Evolutionary conservation across 2,888 invertebrate species (phyloP).

Genomic region (Hybos culiciformis): DNA sequence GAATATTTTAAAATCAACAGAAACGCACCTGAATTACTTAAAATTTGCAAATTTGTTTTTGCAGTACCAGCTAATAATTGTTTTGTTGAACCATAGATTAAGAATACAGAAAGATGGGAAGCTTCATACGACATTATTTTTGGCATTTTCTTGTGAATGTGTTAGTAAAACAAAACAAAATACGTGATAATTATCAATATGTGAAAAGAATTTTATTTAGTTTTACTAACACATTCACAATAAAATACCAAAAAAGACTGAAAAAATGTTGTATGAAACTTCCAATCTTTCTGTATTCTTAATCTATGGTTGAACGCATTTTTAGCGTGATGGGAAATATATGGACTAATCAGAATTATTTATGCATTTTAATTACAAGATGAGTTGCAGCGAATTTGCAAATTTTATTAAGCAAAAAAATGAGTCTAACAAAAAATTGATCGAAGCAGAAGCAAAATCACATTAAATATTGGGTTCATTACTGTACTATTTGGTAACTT

Average conservation of each 20-base stretch:
- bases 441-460: background rate
- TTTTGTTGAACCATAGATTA: too few species aligned
- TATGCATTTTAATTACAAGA: conserved; percentile 5
- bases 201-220: too few species aligned
- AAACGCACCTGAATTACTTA: conserved; percentile 4
- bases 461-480: background rate
- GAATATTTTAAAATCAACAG: conserved; percentile 2
- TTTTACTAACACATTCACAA: too few species aligned
- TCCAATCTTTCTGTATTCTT: too few species aligned
- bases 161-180: too few species aligned
- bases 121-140: too few species aligned
- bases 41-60: conserved; percentile 3
- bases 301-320: conserved; percentile 6
- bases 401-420: background rate
- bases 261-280: too few species aligned
- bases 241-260: too few species aligned
- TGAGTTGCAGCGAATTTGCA: background rate
- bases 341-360: conserved; percentile 6
- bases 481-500: background rate
- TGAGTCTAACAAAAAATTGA: background rate
- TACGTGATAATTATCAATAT: too few species aligned
- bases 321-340: conserved; percentile 6
- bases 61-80: conserved; percentile 5
- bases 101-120: too few species aligned
- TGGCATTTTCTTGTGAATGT: too few species aligned